Base-by-base conservation (phyloP, 2,888 invertebrate genomes). In the Dryococelus australis region DNA sequence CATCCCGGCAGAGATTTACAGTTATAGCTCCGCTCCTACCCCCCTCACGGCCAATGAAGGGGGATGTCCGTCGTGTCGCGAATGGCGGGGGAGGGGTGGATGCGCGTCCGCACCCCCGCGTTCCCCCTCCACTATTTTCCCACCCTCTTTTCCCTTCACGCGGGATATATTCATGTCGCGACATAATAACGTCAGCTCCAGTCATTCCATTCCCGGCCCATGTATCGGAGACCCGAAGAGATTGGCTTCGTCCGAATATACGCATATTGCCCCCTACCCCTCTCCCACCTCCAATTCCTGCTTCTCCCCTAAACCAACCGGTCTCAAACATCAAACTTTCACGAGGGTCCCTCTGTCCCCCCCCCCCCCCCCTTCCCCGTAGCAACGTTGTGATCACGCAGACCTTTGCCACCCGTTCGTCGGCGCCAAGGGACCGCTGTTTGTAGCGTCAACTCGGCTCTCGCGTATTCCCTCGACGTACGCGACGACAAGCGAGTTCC, bases 191-290 rank as follows among this genome's bases (percentile, higher is more conserved):
- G 65, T 65, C 65, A 65, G 65, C 65, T 65, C 20, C 20, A 24
- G 65, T 16, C 65, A n/a, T n/a, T 24, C 65, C n/a, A 16, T 65
- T 65, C 65, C 65, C n/a, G n/a, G n/a, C 6, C 65, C 6, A 47
- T n/a, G 65, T 65, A n/a, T 65, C 65, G 12, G 65, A 65, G n/a
- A 16, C 65, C 65, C 20, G 65, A 65, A n/a, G 65, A 65, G 65
- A 65, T 65, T 65, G 65, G 65, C 65, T n/a, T 65, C 65, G 65
- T n/a, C 65, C 65, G n/a, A 65, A 65, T 65, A 65, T 65, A 65
- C 65, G 65, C 20, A 65, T 47, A 47, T 47, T 47, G 47, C 47
- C 47, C 12, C 65, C 20, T 9, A 10, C 65, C 16, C 65, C n/a
- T 16, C 65, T 65, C 65, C n/a, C n/a, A 8, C 65, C 65, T 24